Evolutionary conservation across 35 echinoderm and acorn worm species (phyloP), one percentile per base, ranked within the genome.

Genomic region (Strongylocentrotus purpuratus): DNA sequence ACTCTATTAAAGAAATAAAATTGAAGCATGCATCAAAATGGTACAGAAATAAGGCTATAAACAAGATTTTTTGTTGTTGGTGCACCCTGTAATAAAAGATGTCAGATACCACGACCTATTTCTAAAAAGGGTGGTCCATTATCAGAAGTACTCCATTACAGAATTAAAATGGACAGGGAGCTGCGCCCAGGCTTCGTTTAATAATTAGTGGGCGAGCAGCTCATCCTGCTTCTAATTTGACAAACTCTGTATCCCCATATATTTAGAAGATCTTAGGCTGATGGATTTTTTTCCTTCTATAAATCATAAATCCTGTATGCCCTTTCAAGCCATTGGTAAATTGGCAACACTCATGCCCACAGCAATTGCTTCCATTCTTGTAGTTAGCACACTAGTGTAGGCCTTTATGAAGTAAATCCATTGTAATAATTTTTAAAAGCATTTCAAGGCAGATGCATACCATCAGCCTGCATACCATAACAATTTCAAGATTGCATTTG

Each of bases 131-230:
- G 28, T 78, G 22, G 7, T 22, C 65, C 65, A 78, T 78, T 78
- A 78, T 78, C 65, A 78, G 65, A n/a, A 78, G 65, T 78, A 78
- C 20, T 78, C 65, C 65, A 78, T 78, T 78, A 78, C 22, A 28
- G 22, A 78, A 78, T 78, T 78, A 78, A 78, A n/a, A 78, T 78
- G 65, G 65, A 78, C 65, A 78, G 65, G 65, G 65, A 78, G 65
- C 7, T n/a, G 28, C 22, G 20, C 20, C 65, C 22, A n/a, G 65
- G 65, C 65, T 78, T 78, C 65, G 20, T 78, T 78, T 78, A 78
- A 78, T 78, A 78, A 78, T 78, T 78, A 28, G 65, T 28, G 25
- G 25, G 22, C 65, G 7, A 78, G 20, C 65, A 78, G 65, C 65
- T 78, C 65, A 78, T 78, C 22, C 65, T n/a, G 22, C 65, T n/a